Base-by-base conservation (phyloP, 2,797 vertebrate species). In the Danio choprae region DNA sequence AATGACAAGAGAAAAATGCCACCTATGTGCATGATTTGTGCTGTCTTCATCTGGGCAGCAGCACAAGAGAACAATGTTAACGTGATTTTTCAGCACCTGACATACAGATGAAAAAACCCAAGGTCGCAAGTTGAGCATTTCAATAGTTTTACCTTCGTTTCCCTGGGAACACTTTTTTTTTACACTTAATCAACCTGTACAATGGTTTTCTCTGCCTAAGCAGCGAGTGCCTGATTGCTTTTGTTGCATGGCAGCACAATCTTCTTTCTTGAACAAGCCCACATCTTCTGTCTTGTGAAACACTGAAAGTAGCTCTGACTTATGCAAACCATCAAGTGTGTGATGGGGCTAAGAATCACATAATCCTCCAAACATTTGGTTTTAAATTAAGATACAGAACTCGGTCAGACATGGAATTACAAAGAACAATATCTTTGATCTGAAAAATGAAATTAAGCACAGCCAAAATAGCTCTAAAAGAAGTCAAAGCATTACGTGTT, bases 91-190 rank as follows among this genome's bases (percentile, higher is more conserved):
- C 71, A 0, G 12, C 36, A 38, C 70, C 79, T 29, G 62, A 83
- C 58, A 60, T 15, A 62, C 16, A 51, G 76, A 73, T 77, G 38
- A 55, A 65, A 70, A 77, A 85, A 75, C 65, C 74, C 75, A 41
- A 90, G 88, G 87, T 90, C 77, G 84, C 22, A 16, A 69, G 70
- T 81, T 69, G 82, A 83, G 82, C 79, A 72, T 80, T 88, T 88
- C 75, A 83, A 80, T 79, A 62, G 85, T 87, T 86, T 88, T 43
- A 87, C 82, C 87, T 84, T 69, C 56, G 87, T 91, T 87, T 82
- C 87, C 77, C 51, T 89, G 89, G 88, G 75, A 85, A 77, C 86
- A 86, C 81, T 20, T 87, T 90, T 85, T 84, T 90, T 85, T 84
- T 70, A 77, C 36, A 20, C 78, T 68, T 74, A 77, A 64, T 86